phyloP scores from a whole-genome alignment of 2,888 invertebrate species.

The Volucella zonaria region DNA sequence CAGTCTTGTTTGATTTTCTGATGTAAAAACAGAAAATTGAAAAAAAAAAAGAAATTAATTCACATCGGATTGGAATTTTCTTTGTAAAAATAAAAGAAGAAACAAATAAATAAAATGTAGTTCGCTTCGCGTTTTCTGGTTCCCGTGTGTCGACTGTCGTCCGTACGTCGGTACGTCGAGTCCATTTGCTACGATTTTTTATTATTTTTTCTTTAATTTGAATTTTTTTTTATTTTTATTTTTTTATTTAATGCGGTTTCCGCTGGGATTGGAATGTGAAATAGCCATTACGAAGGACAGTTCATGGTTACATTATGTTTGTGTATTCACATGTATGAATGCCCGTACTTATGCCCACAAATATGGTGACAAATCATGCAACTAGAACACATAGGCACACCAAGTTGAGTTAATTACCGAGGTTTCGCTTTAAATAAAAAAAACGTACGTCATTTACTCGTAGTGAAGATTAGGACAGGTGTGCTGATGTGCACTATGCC shows the following conservation, averaged over 20 bases:
- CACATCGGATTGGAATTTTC: constrained; percentile 42
- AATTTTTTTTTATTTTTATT: constrained; percentile 16
- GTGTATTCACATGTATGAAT: not conserved
- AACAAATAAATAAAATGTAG: no score
- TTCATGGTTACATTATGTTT: not conserved
- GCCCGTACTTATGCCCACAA: not conserved
- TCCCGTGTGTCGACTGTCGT: constrained; percentile 15
- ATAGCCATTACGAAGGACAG: constrained; percentile 38
- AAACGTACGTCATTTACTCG: no score
- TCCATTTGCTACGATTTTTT: constrained; percentile 51
- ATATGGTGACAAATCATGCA: not conserved
- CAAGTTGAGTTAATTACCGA: not conserved
- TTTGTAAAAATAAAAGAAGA: constrained; percentile 21
- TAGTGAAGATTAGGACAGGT: no score
- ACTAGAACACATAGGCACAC: not conserved
- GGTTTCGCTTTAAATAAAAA: no score
- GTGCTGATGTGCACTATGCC: no score
- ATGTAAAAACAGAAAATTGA: constrained; percentile 30
- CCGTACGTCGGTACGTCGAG: constrained; percentile 31
- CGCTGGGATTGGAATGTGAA: constrained; percentile 46
- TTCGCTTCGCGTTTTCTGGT: constrained; percentile 45
- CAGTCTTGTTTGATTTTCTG: constrained; percentile 57
- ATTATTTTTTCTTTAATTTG: constrained; percentile 7
- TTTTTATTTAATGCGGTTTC: constrained; percentile 45
- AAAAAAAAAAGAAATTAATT: constrained; percentile 21